Evolutionary conservation across 2,888 invertebrate genomes (phyloP), one percentile per base, ranked within the genome.

Genomic region (Mongoloraphidia duomilia): DNA sequence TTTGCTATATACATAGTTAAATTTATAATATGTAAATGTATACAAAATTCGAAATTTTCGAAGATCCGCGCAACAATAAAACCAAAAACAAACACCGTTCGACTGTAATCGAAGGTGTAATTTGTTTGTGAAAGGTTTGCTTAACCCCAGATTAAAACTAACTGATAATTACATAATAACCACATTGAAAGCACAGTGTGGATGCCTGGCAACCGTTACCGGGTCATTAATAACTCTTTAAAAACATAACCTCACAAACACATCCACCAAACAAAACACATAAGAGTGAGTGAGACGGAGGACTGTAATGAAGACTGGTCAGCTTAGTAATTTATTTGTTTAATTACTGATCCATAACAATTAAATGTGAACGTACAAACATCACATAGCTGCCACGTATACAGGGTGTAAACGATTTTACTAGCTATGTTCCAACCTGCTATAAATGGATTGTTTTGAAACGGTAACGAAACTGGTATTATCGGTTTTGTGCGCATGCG

Each of bases 121-220:
- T 68, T 68, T 68, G 68, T 68, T 67, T 66, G 62, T 66, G 68
- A 68, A 68, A 68, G 66, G 69, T 69, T 70, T 70, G 68, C 69
- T 69, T 70, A 69, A 69, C 67, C 68, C 64, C 62, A 68, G 69
- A 69, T 69, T 69, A 69, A 69, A 68, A 67, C 65, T 66, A 69
- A 68, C 69, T 68, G 69, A 70, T 70, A 70, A 70, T 70, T 70
- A 69, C 67, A 67, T 70, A 70, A 70, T 70, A 67, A 70, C 66
- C 64, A 66, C 66, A 63, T 67, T 66, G 60, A 42, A 12, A 26
- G 26, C 26, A 26, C 9, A 9, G 42, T 14, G 17, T 33, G 58
- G 60, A 57, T 57, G 56, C 59, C 61, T 57, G 58, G 65, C 65
- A 67, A 66, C 67, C 64, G 68, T 65, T 66, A 64, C 63, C 56